Conservation (phyloP, 2,113 vertebrate species). For the Syrmaticus mikado region DNA sequence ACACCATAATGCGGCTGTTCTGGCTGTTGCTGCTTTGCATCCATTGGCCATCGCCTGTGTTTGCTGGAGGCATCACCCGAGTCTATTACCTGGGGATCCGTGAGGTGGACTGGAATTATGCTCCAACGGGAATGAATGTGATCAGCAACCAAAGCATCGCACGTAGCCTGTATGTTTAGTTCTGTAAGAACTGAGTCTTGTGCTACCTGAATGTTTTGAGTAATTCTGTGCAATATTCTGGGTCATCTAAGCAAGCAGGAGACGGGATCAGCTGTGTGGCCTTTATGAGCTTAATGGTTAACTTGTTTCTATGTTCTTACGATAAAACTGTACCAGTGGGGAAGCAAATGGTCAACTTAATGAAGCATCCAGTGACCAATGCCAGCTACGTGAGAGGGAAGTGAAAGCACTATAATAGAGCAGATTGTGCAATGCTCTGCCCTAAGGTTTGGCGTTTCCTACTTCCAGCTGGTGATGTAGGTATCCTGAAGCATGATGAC, state of each 20-base stretch:
- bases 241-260: slow-evolving; percentile 18
- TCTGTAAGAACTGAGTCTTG: background rate
- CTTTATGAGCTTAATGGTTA: slow-evolving; percentile 51
- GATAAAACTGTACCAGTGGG: background rate
- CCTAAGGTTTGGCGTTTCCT: background rate
- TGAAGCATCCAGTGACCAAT: background rate
- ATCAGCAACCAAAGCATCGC: slow-evolving; percentile 45
- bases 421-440: background rate
- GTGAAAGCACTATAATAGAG: background rate
- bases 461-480: background rate
- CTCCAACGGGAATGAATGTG: slow-evolving; percentile 70
- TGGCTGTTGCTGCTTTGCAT: slow-evolving; percentile 27
- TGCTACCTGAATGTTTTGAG: background rate
- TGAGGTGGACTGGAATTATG: slow-evolving; percentile 78
- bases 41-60: background rate
- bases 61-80: slow-evolving; percentile 55
- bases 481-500: background rate
- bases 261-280: background rate
- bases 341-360: background rate
- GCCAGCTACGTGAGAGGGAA: background rate
- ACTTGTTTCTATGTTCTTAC: background rate
- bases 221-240: background rate
- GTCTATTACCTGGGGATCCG: slow-evolving; percentile 77
- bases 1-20: background rate
- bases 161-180: slow-evolving; percentile 50